These are phyloP conservation scores for Malacoraja senta DNA, from an alignment of 2,797 vertebrate genomes.

Conservation along the genomic window DNA sequence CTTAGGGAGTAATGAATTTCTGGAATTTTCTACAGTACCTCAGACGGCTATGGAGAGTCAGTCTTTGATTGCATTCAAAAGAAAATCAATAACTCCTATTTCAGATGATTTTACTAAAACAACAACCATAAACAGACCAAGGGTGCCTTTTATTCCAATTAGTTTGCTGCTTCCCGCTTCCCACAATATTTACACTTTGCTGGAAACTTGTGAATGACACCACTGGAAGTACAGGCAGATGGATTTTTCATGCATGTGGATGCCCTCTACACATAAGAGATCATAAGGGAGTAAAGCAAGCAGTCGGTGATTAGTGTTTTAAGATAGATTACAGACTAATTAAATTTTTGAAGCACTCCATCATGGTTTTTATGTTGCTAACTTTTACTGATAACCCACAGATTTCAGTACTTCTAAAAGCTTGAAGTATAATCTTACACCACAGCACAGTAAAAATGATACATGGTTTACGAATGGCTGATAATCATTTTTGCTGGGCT, in stretches of 20 bases:
- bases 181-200: background rate
- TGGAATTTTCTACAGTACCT: no score
- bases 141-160: background rate
- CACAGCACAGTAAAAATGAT: constrained; percentile 1
- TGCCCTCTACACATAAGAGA: background rate
- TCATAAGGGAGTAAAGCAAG: background rate
- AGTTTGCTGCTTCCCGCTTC: background rate
- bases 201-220: background rate
- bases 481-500: background rate
- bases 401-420: no score
- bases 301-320: background rate
- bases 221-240: background rate
- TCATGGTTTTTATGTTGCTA: background rate
- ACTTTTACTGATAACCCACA: no score
- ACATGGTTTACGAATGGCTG: background rate
- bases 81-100: background rate
- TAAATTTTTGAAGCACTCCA: background rate
- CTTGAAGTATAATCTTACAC: no score
- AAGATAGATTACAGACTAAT: background rate
- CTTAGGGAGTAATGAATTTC: no score
- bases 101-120: background rate
- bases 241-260: background rate
- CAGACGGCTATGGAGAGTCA: no score
- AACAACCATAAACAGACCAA: background rate
- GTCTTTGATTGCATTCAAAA: background rate